Conservation (phyloP, 2,888 invertebrate species). For the Calameuta filiformis region DNA sequence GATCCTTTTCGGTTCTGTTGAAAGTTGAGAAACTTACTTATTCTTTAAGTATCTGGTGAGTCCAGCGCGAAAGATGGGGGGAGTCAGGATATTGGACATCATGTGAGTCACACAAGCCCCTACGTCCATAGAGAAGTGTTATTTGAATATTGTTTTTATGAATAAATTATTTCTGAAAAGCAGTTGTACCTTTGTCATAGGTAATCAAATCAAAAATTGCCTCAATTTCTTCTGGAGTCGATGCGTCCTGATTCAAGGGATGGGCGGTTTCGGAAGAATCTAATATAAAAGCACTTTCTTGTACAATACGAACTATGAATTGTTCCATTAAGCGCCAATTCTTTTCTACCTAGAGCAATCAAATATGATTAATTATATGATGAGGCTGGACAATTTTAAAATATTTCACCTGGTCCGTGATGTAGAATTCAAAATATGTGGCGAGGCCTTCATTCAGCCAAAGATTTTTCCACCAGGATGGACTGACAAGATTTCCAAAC, state of each 20-base stretch:
- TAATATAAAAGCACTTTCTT: slow-evolving; percentile 60
- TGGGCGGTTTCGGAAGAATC: slow-evolving; percentile 67
- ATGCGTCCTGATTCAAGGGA: slow-evolving; percentile 70
- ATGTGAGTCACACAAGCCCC: slow-evolving; percentile 71
- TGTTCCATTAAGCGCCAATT: slow-evolving; percentile 69
- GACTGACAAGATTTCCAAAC: slow-evolving; percentile 65
- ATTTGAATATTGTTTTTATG: too few species aligned
- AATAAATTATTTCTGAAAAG: background rate
- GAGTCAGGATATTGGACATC: slow-evolving; percentile 68
- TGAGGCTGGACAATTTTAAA: background rate
- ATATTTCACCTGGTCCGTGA: slow-evolving; percentile 50
- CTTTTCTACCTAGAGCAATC: slow-evolving; percentile 56
- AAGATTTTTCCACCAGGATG: slow-evolving; percentile 61
- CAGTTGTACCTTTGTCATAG: slow-evolving; percentile 71
- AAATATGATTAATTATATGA: background rate
- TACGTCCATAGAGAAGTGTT: slow-evolving; percentile 17
- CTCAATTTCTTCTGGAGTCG: slow-evolving; percentile 67
- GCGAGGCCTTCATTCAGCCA: slow-evolving; percentile 69
- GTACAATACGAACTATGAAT: slow-evolving; percentile 67
- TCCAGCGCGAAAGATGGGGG: slow-evolving; percentile 65
- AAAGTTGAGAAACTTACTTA: slow-evolving; percentile 46
- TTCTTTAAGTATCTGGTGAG: slow-evolving; percentile 41
- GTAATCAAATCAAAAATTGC: slow-evolving; percentile 72
- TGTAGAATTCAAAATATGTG: slow-evolving; percentile 67
- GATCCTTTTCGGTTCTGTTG: background rate